Conservation (phyloP, 1,140 invertebrate species). For the Aricia agestis region DNA sequence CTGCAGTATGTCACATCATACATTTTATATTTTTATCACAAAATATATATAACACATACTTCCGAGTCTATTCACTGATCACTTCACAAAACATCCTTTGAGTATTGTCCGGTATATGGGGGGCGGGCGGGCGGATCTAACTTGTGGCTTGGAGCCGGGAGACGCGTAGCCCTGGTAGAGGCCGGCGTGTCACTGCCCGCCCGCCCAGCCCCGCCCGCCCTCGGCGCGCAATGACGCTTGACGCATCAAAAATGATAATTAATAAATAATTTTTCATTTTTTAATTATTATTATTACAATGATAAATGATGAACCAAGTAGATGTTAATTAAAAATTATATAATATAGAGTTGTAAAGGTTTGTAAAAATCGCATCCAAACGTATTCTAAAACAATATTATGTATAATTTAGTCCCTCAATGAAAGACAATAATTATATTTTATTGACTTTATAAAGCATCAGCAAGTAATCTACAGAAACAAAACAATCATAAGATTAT, state of each 20-base stretch:
- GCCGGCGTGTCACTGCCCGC: conserved; percentile 53
- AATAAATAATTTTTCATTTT: neutral
- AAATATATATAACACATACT: neutral
- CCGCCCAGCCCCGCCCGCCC: conserved; percentile 43
- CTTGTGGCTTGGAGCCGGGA: conserved; percentile 29
- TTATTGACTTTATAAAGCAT: too few relatives aligned
- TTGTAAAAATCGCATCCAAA: too few relatives aligned
- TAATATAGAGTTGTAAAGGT: too few relatives aligned
- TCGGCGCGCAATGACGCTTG: conserved; percentile 50
- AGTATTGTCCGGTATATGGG: conserved; percentile 24
- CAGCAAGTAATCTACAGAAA: too few relatives aligned
- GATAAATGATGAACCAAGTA: neutral
- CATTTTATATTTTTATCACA: neutral
- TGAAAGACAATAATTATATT: too few relatives aligned
- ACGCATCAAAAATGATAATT: conserved; percentile 31
- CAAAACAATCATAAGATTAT: too few relatives aligned
- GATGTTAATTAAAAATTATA: too few relatives aligned
- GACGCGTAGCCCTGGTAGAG: conserved; percentile 50
- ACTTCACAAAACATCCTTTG: conserved; percentile 19
- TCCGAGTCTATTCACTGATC: conserved; percentile 17
- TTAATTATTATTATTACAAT: neutral
- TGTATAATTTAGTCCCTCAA: too few relatives aligned
- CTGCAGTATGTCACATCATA: neutral
- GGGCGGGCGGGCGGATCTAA: conserved; percentile 25
- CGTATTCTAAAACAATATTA: too few relatives aligned